Conservation (phyloP, 2,888 invertebrate genomes). For the Charanyca ferruginea region DNA sequence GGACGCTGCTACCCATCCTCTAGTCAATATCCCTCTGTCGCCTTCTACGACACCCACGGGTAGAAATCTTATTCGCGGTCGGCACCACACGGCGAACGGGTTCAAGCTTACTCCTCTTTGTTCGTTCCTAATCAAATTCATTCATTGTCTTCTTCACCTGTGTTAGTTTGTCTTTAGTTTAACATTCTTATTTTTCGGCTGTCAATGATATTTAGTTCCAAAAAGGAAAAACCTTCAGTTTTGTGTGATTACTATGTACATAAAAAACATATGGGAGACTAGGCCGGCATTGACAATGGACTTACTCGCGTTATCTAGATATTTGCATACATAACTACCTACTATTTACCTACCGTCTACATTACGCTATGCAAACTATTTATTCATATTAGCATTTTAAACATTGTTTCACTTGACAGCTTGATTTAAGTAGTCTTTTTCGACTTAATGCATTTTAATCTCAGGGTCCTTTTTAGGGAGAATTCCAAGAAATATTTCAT, state of each 20-base stretch:
- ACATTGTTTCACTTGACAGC: constrained; percentile 26
- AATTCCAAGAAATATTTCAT: too few relatives aligned
- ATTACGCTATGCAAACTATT: constrained; percentile 18
- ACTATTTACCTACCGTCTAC: constrained; percentile 24
- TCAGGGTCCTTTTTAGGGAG: too few relatives aligned
- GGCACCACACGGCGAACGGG: too few relatives aligned
- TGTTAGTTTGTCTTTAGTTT: background rate
- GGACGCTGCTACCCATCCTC: too few relatives aligned
- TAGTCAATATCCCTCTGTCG: too few relatives aligned
- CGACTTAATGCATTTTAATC: background rate
- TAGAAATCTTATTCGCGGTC: too few relatives aligned
- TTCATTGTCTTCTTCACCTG: too few relatives aligned
- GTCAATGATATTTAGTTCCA: background rate
- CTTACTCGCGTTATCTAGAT: constrained; percentile 51
- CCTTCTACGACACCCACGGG: too few relatives aligned
- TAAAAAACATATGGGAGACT: background rate
- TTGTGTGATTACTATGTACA: constrained; percentile 30
- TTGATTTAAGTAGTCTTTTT: constrained; percentile 4
- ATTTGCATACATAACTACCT: constrained; percentile 33
- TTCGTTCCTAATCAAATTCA: too few relatives aligned
- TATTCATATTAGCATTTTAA: constrained; percentile 28
- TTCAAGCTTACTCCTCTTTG: too few relatives aligned
- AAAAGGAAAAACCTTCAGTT: constrained; percentile 21
- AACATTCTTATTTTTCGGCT: background rate
- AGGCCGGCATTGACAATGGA: constrained; percentile 65